Evolutionary conservation across 2,113 vertebrate species (phyloP).

Genomic region (Alectura lathami): DNA sequence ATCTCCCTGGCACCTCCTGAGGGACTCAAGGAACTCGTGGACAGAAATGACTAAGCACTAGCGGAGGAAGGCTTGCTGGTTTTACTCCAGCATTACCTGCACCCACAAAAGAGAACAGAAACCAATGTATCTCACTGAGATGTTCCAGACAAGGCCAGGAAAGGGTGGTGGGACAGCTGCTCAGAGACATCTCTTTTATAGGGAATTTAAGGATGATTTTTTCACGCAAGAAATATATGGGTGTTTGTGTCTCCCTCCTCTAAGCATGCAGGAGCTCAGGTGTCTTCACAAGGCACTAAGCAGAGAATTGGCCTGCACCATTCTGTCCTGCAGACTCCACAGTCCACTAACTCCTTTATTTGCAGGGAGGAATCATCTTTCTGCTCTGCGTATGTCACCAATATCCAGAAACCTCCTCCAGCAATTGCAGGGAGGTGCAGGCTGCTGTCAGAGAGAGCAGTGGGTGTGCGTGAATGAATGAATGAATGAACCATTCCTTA

Average conservation of each 20-base stretch:
- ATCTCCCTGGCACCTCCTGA: neutral
- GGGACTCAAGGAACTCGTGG: neutral
- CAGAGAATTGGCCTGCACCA: neutral
- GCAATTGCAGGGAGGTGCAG: neutral
- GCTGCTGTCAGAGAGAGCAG: neutral
- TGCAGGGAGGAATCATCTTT: neutral
- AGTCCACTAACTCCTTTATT: neutral
- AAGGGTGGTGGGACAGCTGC: neutral
- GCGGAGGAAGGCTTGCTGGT: neutral
- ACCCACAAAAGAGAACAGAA: neutral
- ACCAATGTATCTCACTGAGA: neutral
- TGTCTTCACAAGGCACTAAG: neutral
- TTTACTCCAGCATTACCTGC: neutral
- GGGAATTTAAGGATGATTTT: neutral
- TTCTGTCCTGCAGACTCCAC: neutral
- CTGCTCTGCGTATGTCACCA: neutral
- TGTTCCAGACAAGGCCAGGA: neutral
- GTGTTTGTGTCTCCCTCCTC: neutral
- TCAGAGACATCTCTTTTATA: neutral
- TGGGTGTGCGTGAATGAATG: conserved; percentile 48
- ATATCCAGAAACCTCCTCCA: conserved; percentile 2
- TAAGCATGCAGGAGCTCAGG: neutral
- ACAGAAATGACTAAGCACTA: neutral
- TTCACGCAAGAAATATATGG: neutral
- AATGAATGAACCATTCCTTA: conserved; percentile 9